Base-by-base conservation (phyloP, 2,113 vertebrate genomes). In the Rhea americana region DNA sequence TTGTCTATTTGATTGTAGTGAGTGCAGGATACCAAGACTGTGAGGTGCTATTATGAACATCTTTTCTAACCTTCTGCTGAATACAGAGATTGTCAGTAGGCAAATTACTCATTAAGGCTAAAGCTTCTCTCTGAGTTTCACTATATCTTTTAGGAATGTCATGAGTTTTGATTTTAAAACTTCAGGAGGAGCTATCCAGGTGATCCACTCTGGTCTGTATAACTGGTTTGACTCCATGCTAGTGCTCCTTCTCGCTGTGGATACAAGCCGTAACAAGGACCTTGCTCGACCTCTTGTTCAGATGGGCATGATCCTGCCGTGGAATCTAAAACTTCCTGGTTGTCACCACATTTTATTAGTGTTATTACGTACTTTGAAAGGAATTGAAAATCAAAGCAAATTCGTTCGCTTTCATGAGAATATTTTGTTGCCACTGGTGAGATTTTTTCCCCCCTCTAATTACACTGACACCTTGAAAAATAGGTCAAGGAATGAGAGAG, bases 1-100 rank as follows among this genome's bases (percentile, higher is more conserved):
- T 86, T 79, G 73, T 45, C 62, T 82, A 58, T 88, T 91, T 94
- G 73, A 88, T 79, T 90, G 85, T 75, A 91, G 74, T 3, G 1
- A 87, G 71, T 87, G 89, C 83, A 91, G 90, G 89, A 82, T 62
- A 84, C 71, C 21, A 89, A 70, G 58, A 82, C 70, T 94, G 93
- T 79, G 83, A 94, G 45, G 66, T 45, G 58, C 75, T 91, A 70
- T 93, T 86, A 58, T 68, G 76, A 94, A 84, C 85, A 94, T 89
- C 66, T 93, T 93, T 68, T 82, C 70, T 90, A 93, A 75, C 88
- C 88, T 78, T 86, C 90, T 95, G 87, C 85, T 93, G 88, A 93
- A 94, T 82, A 65, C 77, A 87, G 81, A 82, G 58, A 84, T 90
- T 79, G 70, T 91, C 83, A 86, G 85, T 22, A 78, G 73, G 62